phyloP scores from a whole-genome alignment of 2,888 invertebrate genomes.

The Suillia variegata region DNA sequence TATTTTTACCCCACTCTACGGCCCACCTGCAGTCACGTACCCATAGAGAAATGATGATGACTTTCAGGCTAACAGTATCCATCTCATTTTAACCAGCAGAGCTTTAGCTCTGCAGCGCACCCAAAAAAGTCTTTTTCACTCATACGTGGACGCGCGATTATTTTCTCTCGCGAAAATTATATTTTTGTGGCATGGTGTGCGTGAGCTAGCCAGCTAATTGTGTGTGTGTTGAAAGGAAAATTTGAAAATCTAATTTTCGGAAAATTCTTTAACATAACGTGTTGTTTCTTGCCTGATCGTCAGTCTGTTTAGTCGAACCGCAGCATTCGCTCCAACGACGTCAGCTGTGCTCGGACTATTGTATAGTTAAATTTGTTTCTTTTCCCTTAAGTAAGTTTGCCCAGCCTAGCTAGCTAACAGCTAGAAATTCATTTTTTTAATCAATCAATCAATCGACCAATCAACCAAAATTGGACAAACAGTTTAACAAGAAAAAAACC shows the following conservation, averaged over 20 bases:
- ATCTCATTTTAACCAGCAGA: neutral
- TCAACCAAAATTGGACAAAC: no score
- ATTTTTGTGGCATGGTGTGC: neutral
- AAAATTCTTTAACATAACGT: conserved; percentile 60
- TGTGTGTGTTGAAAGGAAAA: conserved; percentile 43
- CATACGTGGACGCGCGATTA: neutral
- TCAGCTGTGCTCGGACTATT: conserved; percentile 63
- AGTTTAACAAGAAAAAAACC: no score
- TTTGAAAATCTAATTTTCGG: conserved; percentile 48
- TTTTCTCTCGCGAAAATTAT: conserved; percentile 21
- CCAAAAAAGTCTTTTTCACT: neutral
- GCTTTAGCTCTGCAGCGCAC: neutral
- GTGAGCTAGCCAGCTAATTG: neutral
- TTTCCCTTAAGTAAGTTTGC: conserved; percentile 62
- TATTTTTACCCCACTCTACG: neutral
- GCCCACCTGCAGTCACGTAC: no score
- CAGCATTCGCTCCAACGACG: conserved; percentile 63
- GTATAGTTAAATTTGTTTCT: conserved; percentile 61
- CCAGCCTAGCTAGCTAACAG: conserved; percentile 27
- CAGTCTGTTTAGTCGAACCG: conserved; percentile 63
- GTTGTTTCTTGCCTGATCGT: conserved; percentile 60
- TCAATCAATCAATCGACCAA: no score
- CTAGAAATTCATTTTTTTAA: no score
- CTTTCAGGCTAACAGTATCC: no score
- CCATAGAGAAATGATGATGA: no score